A percentile compares a stretch with the other conserved stretches of the same genome.
Evolutionary conservation across 2,797 vertebrate genomes (phyloP).

Genomic region (Artibeus lituratus): DNA sequence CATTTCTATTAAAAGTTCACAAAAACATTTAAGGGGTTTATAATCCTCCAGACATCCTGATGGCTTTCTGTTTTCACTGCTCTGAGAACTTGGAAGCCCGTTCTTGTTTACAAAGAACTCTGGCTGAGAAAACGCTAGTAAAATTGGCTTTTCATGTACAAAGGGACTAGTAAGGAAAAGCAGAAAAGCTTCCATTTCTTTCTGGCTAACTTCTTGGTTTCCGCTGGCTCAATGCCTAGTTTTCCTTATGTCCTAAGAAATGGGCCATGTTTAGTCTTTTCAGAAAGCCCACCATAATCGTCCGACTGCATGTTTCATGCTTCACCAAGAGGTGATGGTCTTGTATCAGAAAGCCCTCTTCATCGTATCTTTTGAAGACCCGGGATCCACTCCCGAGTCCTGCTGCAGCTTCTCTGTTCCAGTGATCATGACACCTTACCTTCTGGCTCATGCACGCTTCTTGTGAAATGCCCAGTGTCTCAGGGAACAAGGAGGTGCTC

Average conservation of each 20-base stretch:
- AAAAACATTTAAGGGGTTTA: neutral
- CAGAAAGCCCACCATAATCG: neutral
- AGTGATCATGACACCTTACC: neutral
- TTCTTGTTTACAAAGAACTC: neutral
- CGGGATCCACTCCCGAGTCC: neutral
- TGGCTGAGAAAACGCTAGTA: slow-evolving; percentile 47
- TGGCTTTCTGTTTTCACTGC: neutral
- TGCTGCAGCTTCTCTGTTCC: neutral
- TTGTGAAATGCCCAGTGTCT: neutral
- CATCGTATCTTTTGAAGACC: neutral
- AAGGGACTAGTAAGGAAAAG: slow-evolving; percentile 44
- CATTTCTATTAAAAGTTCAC: neutral
- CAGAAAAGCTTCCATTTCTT: slow-evolving; percentile 56
- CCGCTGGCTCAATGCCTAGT: slow-evolving; percentile 52
- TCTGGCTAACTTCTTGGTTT: slow-evolving; percentile 62
- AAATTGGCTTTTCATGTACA: slow-evolving; percentile 5
- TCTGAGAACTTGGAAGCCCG: slow-evolving; percentile 1
- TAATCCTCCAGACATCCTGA: neutral
- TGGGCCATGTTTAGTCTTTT: slow-evolving; percentile 61
- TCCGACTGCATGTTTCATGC: neutral
- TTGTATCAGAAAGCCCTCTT: neutral
- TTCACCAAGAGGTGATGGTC: neutral
- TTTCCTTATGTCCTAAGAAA: slow-evolving; percentile 62
- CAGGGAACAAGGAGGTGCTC: neutral
- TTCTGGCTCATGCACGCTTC: neutral